A percentile compares a stretch with the other conserved stretches of the same genome.
Evolutionary conservation across 2,888 invertebrate species (phyloP).

Genomic region (Sericinus montela): DNA sequence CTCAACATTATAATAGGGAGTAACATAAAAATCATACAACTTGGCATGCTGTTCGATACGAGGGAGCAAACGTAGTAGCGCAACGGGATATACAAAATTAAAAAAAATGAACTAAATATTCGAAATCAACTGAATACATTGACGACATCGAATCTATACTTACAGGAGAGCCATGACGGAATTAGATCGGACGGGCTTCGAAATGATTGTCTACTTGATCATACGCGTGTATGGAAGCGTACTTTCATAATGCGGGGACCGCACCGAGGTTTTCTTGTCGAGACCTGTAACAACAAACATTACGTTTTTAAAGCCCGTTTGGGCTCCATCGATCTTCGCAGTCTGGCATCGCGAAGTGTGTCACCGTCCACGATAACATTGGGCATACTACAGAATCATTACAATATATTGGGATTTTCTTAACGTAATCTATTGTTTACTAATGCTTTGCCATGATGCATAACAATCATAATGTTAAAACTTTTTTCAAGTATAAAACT

Average conservation of each 20-base stretch:
- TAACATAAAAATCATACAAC: slow-evolving; percentile 63
- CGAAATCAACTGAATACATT: slow-evolving; percentile 61
- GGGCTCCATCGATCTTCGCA: slow-evolving; percentile 32
- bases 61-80: slow-evolving; percentile 78
- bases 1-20: slow-evolving; percentile 73
- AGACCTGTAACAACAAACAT: slow-evolving; percentile 69
- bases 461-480: neutral
- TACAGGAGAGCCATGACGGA: slow-evolving; percentile 67
- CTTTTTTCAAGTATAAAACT: neutral
- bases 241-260: slow-evolving; percentile 70
- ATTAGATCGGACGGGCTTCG: slow-evolving; percentile 46
- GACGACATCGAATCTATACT: slow-evolving; percentile 64
- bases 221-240: slow-evolving; percentile 57
- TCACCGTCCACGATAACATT: slow-evolving; percentile 19
- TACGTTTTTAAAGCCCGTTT: slow-evolving; percentile 38
- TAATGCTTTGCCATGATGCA: neutral
- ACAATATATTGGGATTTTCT: neutral
- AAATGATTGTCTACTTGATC: slow-evolving; percentile 55
- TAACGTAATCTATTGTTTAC: neutral
- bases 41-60: slow-evolving; percentile 78
- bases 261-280: slow-evolving; percentile 38
- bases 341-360: slow-evolving; percentile 1
- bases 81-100: slow-evolving; percentile 61
- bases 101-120: slow-evolving; percentile 50
- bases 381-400: slow-evolving; percentile 17